A percentile compares a stretch with the other conserved stretches of the same genome.
Conservation (phyloP, 1,140 invertebrate species). For the Cephus cinctus region DNA sequence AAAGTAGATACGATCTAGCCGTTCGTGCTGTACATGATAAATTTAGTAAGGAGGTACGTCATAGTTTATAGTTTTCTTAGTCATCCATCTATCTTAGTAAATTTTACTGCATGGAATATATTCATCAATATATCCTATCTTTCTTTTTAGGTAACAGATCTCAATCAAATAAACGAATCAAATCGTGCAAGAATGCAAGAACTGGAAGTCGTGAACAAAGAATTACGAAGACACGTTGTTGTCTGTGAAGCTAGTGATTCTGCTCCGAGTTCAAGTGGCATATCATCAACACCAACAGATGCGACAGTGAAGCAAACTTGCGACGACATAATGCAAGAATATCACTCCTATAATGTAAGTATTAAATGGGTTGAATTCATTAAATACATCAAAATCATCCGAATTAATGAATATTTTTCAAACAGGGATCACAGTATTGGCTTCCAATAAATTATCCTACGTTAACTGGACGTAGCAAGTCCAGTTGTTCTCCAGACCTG, state of each 20-base stretch:
- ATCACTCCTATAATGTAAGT: conserved; percentile 43
- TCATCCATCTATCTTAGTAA: conserved; percentile 4
- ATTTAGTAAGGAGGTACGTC: conserved; percentile 44
- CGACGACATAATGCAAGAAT: conserved; percentile 41
- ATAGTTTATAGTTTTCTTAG: background rate
- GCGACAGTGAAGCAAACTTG: conserved; percentile 33
- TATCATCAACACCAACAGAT: conserved; percentile 45
- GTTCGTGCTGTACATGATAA: conserved; percentile 43
- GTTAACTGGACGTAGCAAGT: conserved; percentile 41
- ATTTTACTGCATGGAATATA: background rate
- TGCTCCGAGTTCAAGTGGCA: conserved; percentile 48
- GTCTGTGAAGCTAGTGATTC: conserved; percentile 46
- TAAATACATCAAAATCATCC: conserved; percentile 2
- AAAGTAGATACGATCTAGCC: conserved; percentile 36
- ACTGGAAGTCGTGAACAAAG: conserved; percentile 45
- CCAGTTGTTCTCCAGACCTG: conserved; percentile 68
- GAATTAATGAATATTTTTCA: conserved; percentile 12
- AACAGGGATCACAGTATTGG: conserved; percentile 44
- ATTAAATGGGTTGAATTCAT: conserved; percentile 3
- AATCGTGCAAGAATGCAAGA: conserved; percentile 45
- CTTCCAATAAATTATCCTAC: conserved; percentile 36
- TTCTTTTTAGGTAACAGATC: conserved; percentile 37
- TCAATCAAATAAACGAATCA: conserved; percentile 49
- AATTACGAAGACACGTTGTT: conserved; percentile 44
- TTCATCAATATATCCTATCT: background rate